Evolutionary conservation across 2,113 vertebrate species (phyloP), one percentile per base, ranked within the genome.

Genomic region (Osmerus eperlanus): DNA sequence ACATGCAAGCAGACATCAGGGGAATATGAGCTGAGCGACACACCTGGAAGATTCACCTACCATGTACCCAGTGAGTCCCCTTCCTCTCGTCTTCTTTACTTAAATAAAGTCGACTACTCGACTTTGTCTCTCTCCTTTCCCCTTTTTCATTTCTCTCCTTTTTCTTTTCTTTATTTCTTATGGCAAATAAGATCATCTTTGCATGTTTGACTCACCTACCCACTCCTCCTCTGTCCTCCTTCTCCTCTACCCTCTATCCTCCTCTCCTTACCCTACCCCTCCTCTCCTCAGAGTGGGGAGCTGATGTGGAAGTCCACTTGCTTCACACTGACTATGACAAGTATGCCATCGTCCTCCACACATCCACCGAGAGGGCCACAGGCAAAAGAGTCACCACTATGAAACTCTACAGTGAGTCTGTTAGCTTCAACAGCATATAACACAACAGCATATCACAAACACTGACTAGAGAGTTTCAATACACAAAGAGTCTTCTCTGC

Each of bases 321-420:
- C 92, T 93, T 53, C 93, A 89, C 80, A 96, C 95, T 18, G 95
- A 98, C 90, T 98, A 98, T 0, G 80, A 95, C 0, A 95, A 98
- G 77, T 98, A 96, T 0, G 93, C 93, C 6, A 91, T 97, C 13
- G 25, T 96, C 21, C 83, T 95, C 41, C 41, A 47, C 36, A 89
- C 89, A 89, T 88, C 83, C 76, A 96, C 92, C 65, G 58, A 84
- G 65, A 94, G 88, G 41, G 68, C 19, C 11, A 73, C 75, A 1
- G 92, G 90, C 3, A 72, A 76, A 1, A 77, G 67, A 47, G 90
- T 72, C 67, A 86, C 83, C 1, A 91, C 93, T 0, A 60, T 93
- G 41, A 95, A 93, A 76, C 93, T 99, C 36, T 97, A 93, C 0
- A 95, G 96, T 97, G 86, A 29, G 79, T 86, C 11, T 19, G n/a